Evolutionary conservation across 2,797 vertebrate species (phyloP), one percentile per base, ranked within the genome.

Genomic region (Anabas testudineus): DNA sequence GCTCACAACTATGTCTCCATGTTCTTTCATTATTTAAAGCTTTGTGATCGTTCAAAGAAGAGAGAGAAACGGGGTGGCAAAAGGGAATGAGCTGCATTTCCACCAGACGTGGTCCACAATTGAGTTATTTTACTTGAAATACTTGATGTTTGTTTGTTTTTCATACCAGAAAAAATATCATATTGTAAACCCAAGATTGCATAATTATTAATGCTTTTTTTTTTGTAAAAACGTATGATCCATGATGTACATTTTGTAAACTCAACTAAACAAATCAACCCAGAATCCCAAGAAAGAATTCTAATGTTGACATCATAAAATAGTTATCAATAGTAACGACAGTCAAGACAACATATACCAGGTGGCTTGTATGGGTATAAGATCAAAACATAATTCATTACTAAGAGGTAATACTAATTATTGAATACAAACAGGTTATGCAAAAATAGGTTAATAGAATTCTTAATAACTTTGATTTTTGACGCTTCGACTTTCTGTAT

Each of bases 11-110:
- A 68, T 69, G 65, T 68, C 88, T 92, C 66, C 37, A 21, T 10
- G 55, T 57, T 36, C 30, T 49, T 67, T 49, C 61, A 19, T 54
- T 57, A 78, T 90, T 93, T 97, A 97, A 97, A 97, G 96, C 96
- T 97, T 95, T 97, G 93, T 90, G 94, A 97, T 96, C 95, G 19
- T 93, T 80, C 74, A 72, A 73, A 62, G 62, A n/a, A 71, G 52
- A 72, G 55, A 67, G 49, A 58, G 10, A 37, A 36, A 10, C 16
- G 49, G 21, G 13, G 36, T 0, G 6, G 24, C n/a, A 28, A 26
- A 15, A 63, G 14, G 30, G 34, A 48, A 47, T 0, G 30, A 80
- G 64, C 52, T 73, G 60, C 16, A 14, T 63, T 72, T 70, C 64
- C 63, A 80, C 49, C 0, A 7, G 15, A 30, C 24, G 4, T 30